These are phyloP conservation scores for Copidosoma aretas DNA, from an alignment of 2,888 invertebrate species.

Conservation along the genomic window DNA sequence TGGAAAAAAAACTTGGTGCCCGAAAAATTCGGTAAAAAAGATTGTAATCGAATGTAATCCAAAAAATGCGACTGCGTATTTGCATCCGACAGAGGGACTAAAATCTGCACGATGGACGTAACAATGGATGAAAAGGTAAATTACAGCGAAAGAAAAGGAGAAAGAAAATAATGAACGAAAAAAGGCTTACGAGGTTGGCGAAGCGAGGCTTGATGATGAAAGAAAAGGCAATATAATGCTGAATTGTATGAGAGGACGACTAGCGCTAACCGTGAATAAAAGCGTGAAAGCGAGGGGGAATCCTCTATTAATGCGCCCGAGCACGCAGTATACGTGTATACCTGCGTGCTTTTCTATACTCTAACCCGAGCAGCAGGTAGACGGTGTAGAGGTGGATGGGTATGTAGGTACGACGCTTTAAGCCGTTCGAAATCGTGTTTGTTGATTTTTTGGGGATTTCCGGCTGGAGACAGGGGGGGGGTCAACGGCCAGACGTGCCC, in stretches of 20 bases:
- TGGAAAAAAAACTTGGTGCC: too few relatives aligned
- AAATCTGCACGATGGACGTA: background rate
- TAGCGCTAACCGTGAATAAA: conserved; percentile 32
- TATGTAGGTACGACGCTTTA: conserved; percentile 32
- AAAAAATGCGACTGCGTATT: background rate
- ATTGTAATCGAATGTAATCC: too few relatives aligned
- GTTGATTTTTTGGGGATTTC: conserved; percentile 24
- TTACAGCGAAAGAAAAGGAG: background rate
- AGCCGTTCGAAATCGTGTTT: conserved; percentile 36
- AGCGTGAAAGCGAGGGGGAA: conserved; percentile 40
- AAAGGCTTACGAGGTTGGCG: conserved; percentile 16
- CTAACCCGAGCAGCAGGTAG: conserved; percentile 50
- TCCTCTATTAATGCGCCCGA: conserved; percentile 42
- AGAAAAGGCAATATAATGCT: conserved; percentile 54
- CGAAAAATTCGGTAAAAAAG: too few relatives aligned
- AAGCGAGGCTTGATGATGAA: conserved; percentile 50
- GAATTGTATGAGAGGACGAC: conserved; percentile 53
- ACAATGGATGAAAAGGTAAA: conserved; percentile 3
- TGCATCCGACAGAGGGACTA: background rate
- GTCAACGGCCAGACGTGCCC: conserved; percentile 32
- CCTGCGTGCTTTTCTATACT: conserved; percentile 41
- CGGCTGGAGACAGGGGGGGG: conserved; percentile 27
- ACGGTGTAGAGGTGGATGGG: conserved; percentile 38
- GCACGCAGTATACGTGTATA: conserved; percentile 33
- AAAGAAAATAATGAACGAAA: background rate